Base-by-base conservation (phyloP, 2,888 invertebrate species). In the Ennomos erosarius region DNA sequence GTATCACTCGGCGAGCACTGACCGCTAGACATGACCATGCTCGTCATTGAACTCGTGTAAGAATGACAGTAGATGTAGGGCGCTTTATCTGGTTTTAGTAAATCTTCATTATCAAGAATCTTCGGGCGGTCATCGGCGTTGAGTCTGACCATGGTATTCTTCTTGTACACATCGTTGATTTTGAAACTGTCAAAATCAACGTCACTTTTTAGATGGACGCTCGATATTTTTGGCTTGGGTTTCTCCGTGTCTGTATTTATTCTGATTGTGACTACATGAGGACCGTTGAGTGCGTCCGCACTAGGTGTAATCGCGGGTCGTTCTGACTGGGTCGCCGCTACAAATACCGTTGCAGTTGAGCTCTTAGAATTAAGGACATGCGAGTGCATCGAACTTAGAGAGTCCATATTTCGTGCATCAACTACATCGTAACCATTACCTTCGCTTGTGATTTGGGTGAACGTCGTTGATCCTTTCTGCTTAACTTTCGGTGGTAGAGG, bases 1-100 rank as follows among this genome's bases (percentile, higher is more conserved):
- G 96, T 97, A 76, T 97, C 97, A 75, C 95, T 96, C 0, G 97
- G 96, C 35, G 97, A 97, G 75, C 96, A 96, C 77, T 97, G 97
- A 1, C 97, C 97, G 78, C 96, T 96, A 49, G 96, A 95, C 94
- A 96, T 95, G 55, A 95, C 90, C 87, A 93, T 93, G 63, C 88
- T 91, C 8, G 89, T 85, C 70, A 93, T 87, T 9, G 91, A 90
- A 73, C 85, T 88, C 71, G 90, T 92, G 69, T 93, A 95, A 8
- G 94, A 90, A 68, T 93, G 94, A 82, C 94, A 95, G 72, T 94
- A 95, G 75, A 95, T 95, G 61, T 93, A 94, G 12, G 93, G 91
- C 13, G 89, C 85, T 67, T 90, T 89, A 61, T 89, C 90, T 40
- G 85, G 78, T 82, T 93, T 82, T 75, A 85, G 75, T 34, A 84